A percentile compares a stretch with the other conserved stretches of the same genome.
Evolutionary conservation across 2,797 vertebrate species (phyloP).

Genomic region (Xerus rutilus): DNA sequence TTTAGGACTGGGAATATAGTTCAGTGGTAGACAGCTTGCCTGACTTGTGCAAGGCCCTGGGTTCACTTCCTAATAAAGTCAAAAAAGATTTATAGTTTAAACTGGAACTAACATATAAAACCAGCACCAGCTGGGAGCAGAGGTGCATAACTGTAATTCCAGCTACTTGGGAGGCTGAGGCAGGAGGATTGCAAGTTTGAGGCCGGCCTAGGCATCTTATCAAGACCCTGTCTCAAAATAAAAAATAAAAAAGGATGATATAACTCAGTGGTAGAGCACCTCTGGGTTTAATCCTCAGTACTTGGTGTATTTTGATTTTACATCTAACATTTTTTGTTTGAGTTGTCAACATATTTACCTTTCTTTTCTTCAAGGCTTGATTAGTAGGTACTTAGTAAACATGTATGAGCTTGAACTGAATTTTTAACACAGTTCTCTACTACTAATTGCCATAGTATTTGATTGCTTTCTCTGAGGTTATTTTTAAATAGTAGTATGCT

Average conservation of each 20-base stretch:
- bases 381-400: background rate
- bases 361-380: background rate
- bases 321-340: background rate
- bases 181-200: background rate
- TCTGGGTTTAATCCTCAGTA: background rate
- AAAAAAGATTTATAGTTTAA: background rate
- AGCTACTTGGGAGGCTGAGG: background rate
- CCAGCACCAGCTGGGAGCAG: background rate
- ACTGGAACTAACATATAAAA: background rate
- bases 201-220: background rate
- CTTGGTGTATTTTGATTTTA: background rate
- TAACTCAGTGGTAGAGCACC: background rate
- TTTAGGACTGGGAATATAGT: too few species aligned
- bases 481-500: background rate
- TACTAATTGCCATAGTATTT: background rate
- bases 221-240: background rate
- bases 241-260: background rate
- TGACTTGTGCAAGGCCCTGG: too few species aligned
- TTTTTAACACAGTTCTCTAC: background rate
- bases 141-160: background rate
- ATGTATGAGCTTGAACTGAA: accelerated
- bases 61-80: background rate
- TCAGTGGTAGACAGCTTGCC: too few species aligned
- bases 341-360: background rate
- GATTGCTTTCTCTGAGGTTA: background rate